A percentile compares a stretch with the other conserved stretches of the same genome.
These are phyloP conservation scores for Notiomystis cincta DNA, from an alignment of 2,113 vertebrate genomes.

Conservation along the genomic window DNA sequence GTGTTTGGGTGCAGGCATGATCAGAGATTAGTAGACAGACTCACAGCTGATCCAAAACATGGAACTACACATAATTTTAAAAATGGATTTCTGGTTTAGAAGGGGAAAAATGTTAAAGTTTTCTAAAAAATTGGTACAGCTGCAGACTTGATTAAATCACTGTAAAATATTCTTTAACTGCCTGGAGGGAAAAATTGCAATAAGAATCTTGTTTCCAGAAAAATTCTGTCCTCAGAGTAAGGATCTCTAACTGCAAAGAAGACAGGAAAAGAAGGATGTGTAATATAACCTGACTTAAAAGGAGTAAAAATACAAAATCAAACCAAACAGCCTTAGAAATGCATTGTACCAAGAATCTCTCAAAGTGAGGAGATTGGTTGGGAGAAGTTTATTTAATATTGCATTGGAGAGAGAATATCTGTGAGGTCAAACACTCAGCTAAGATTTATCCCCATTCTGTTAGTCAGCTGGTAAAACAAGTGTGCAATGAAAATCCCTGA, in stretches of 20 bases:
- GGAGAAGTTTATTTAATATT: not conserved
- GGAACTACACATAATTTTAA: not conserved
- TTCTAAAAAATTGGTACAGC: not conserved
- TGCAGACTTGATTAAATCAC: not conserved
- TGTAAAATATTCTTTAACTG: not conserved
- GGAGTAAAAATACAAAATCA: not conserved
- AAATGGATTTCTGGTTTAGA: not conserved
- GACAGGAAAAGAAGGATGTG: not conserved
- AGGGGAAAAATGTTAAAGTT: not conserved
- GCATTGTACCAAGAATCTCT: not conserved
- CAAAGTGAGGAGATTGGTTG: not conserved
- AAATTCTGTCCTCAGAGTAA: not conserved
- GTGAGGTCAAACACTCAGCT: not conserved
- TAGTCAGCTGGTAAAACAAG: not conserved
- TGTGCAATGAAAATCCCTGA: not conserved
- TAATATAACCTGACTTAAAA: not conserved
- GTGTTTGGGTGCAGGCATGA: not conserved
- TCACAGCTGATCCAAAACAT: not conserved
- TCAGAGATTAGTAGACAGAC: not conserved
- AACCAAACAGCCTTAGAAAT: not conserved
- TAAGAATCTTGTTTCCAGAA: not conserved
- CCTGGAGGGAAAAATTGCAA: not conserved
- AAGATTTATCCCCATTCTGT: not conserved
- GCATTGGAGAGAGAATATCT: not conserved
- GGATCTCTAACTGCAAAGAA: not conserved